phyloP scores from a whole-genome alignment of 2,797 vertebrate species.

The Melanotaenia pygmaea region DNA sequence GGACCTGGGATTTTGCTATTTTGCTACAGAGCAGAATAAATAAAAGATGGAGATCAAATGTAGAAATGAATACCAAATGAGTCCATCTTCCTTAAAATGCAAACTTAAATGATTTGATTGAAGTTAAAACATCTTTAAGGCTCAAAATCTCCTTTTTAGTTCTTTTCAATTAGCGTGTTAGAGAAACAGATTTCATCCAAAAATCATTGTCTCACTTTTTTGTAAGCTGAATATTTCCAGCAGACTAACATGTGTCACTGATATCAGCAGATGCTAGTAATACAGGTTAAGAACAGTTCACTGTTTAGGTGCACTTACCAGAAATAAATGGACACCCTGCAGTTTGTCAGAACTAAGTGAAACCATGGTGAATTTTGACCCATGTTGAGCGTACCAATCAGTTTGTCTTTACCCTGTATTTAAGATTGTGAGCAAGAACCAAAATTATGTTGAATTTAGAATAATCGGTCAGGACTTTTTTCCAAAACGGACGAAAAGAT shows the following conservation, averaged over 20 bases:
- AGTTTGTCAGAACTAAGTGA: not conserved
- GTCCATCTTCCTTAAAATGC: not conserved
- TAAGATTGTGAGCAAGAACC: not conserved
- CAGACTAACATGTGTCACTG: not conserved
- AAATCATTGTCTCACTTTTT: not conserved
- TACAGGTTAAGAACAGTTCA: not conserved
- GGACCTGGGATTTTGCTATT: not conserved
- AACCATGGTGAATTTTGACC: not conserved
- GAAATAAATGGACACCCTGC: not conserved
- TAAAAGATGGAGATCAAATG: not conserved
- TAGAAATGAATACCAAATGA: conserved; percentile 1
- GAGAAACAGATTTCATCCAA: not conserved
- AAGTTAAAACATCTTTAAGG: not conserved
- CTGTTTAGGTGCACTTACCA: not conserved
- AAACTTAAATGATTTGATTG: conserved; percentile 3
- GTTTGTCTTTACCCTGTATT: not conserved
- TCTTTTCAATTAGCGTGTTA: not conserved
- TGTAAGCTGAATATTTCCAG: not conserved
- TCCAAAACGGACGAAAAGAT: not conserved
- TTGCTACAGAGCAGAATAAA: not conserved
- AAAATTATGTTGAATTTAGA: not conserved
- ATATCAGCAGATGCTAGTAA: not conserved
- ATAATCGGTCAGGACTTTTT: not conserved
- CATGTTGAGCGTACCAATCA: not conserved
- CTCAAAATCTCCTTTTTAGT: not conserved